Evolutionary conservation across 2,888 invertebrate genomes (phyloP), one percentile per base, ranked within the genome.

Genomic region (Chesias legatella): DNA sequence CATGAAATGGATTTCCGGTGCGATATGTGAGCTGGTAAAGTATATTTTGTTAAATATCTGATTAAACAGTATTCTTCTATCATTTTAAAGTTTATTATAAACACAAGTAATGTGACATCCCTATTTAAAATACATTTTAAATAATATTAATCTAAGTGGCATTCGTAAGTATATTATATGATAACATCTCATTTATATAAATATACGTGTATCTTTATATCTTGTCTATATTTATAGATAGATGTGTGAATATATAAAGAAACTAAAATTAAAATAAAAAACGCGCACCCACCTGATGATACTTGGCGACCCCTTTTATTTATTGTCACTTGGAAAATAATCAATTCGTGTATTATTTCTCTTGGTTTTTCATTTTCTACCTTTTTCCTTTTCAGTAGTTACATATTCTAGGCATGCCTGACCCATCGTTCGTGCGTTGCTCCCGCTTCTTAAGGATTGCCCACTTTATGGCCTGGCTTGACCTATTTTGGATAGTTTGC

Each of bases 1-100:
- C 61, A 47, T 47, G 23, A 50, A 54, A 63, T 59, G 50, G 49
- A 48, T 60, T 59, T 54, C 51, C 53, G 51, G 11, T 33, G 23
- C 34, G 3, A 10, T 10, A 34, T 34, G 30, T 23, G 1, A 38
- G 27, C 24, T 42, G 42, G 35, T 31, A 35, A 33, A 9, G 24
- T 40, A 30, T 11, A 25, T 24, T 7, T 22, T 22, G n/a, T 22
- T 22, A 20, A 20, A 20, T 20, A n/a, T n/a, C n/a, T n/a, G n/a
- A n/a, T n/a, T n/a, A n/a, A n/a, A n/a, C n/a, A n/a, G n/a, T n/a
- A n/a, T n/a, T n/a, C n/a, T n/a, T n/a, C n/a, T n/a, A n/a, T n/a
- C n/a, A n/a, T n/a, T n/a, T n/a, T n/a, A n/a, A n/a, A n/a, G n/a
- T n/a, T n/a, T n/a, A n/a, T n/a, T n/a, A n/a, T n/a, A n/a, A n/a